phyloP scores from a whole-genome alignment of 2,888 invertebrate genomes.

The Sussaba pulchella region DNA sequence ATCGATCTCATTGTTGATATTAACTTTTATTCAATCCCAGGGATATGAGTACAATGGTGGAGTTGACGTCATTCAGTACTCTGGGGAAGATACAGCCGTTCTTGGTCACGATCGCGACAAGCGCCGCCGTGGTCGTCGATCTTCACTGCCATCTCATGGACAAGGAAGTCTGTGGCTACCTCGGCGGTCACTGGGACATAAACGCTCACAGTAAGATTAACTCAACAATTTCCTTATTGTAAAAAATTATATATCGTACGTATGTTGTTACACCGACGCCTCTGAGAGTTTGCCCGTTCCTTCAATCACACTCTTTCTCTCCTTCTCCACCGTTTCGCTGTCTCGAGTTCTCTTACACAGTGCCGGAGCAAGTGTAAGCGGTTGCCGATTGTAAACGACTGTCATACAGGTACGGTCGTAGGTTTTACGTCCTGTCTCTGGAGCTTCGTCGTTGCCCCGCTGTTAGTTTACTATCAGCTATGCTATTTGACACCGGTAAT shows the following conservation, averaged over 20 bases:
- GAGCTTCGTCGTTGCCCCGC: too few species aligned
- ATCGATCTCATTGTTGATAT: background rate
- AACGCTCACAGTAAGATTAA: conserved; percentile 94
- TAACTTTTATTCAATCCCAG: conserved; percentile 85
- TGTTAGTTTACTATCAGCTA: too few species aligned
- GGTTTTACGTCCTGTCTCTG: too few species aligned
- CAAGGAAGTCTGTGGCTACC: conserved; percentile 97
- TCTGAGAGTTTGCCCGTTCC: too few species aligned
- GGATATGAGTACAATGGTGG: conserved; percentile 95
- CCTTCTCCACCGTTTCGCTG: too few species aligned
- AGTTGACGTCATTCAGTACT: conserved; percentile 94
- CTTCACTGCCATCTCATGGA: conserved; percentile 97
- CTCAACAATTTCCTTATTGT: background rate
- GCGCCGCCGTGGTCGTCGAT: conserved; percentile 94
- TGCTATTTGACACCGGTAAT: too few species aligned
- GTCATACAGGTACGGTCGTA: too few species aligned
- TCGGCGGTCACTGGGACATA: conserved; percentile 98
- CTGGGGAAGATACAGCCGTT: conserved; percentile 97
- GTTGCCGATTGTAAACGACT: too few species aligned
- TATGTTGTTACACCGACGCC: too few species aligned
- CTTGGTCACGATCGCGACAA: conserved; percentile 93
- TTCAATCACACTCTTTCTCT: too few species aligned
- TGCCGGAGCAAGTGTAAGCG: too few species aligned
- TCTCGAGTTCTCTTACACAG: too few species aligned
- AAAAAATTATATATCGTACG: background rate